Percentiles rank a stretch among this genome's conserved stretches.
These are phyloP conservation scores for Drosophila auraria DNA, from an alignment of 1,140 invertebrate genomes.

Conservation along the genomic window DNA sequence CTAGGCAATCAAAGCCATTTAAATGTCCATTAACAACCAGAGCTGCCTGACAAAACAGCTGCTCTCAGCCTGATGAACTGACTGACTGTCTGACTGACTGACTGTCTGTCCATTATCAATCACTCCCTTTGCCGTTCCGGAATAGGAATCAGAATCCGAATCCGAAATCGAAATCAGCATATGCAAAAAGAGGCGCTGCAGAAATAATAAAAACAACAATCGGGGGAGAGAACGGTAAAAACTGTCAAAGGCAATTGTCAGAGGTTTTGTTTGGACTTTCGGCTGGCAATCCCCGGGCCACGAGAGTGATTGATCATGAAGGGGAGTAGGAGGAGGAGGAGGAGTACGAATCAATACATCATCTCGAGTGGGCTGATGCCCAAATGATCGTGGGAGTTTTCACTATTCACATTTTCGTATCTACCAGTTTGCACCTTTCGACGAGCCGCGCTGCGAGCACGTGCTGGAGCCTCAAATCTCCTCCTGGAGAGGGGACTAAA, in stretches of 20 bases:
- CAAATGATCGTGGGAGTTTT: conserved; percentile 78
- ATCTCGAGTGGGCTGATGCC: conserved; percentile 56
- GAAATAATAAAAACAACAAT: conserved; percentile 67
- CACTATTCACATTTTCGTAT: conserved; percentile 30
- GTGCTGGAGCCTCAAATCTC: conserved; percentile 67
- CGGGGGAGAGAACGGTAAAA: conserved; percentile 61
- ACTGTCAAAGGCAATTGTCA: conserved; percentile 78
- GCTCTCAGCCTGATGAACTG: conserved; percentile 24
- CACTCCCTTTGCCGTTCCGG: conserved; percentile 35
- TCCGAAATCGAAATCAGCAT: conserved; percentile 38
- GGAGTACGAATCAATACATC: conserved; percentile 30
- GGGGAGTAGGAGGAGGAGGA: not conserved
- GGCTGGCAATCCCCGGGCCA: conserved; percentile 24
- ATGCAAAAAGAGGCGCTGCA: conserved; percentile 48
- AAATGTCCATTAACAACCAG: conserved; percentile 42
- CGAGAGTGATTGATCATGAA: conserved; percentile 68
- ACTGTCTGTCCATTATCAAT: conserved; percentile 53
- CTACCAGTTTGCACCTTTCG: conserved; percentile 66
- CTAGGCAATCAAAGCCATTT: conserved; percentile 24
- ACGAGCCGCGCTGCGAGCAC: conserved; percentile 41
- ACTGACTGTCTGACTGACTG: conserved; percentile 9
- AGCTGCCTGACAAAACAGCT: conserved; percentile 56
- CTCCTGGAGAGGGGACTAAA: conserved; percentile 22
- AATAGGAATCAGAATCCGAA: not conserved
- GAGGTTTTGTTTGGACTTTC: conserved; percentile 59